Conservation (phyloP, 2,113 vertebrate species). For the Hypocryptadius cinnamomeus region DNA sequence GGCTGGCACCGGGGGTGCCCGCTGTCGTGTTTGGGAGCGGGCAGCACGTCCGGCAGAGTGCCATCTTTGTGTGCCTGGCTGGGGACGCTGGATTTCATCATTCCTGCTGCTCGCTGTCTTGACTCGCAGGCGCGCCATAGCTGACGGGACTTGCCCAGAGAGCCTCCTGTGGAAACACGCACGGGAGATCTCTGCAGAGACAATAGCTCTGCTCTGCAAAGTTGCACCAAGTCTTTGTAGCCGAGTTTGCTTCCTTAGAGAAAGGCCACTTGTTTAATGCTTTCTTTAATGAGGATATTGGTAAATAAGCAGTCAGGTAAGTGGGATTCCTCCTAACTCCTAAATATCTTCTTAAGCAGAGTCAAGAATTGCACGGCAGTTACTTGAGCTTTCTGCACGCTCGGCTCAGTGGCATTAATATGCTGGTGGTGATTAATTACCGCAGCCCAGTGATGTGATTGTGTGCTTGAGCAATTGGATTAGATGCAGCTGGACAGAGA, state of each 20-base stretch:
- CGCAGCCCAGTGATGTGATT: not conserved
- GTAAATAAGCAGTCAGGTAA: conserved; percentile 9
- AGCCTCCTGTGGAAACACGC: conserved; percentile 27
- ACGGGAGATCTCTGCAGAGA: not conserved
- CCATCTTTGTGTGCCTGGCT: not conserved
- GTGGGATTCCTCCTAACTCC: not conserved
- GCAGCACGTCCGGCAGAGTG: not conserved
- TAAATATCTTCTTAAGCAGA: not conserved
- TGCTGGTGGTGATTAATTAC: conserved; percentile 44
- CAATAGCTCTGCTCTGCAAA: not conserved
- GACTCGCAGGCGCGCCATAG: not conserved
- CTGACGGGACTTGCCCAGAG: conserved; percentile 6
- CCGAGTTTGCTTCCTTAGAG: not conserved
- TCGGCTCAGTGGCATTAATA: not conserved
- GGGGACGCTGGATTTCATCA: not conserved
- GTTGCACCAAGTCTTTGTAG: not conserved
- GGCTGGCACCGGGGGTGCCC: not conserved
- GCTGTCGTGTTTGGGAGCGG: not conserved
- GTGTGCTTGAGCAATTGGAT: conserved; percentile 45
- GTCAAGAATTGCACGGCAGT: not conserved
- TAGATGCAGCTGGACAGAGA: not conserved
- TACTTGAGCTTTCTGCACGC: not conserved
- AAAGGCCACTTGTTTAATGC: not conserved
- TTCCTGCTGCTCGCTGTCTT: not conserved
- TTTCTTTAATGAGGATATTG: not conserved